A percentile compares a stretch with the other conserved stretches of the same genome.
Conservation (phyloP, 2,797 vertebrate species). For the Onychomys leucogaster region DNA sequence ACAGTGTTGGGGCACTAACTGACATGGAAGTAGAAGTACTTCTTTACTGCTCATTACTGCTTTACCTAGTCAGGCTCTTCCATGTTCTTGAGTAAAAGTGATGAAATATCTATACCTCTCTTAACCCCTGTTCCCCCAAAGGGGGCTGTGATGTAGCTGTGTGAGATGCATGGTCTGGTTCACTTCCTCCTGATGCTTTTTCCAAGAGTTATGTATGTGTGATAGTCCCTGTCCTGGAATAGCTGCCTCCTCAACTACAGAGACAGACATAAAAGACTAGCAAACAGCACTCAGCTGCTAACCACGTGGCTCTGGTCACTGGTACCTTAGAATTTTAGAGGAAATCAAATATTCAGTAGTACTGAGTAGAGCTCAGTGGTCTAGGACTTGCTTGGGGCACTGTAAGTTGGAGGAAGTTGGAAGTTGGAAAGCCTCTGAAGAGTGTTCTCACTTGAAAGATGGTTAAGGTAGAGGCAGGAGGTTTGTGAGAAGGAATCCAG, state of each 20-base stretch:
- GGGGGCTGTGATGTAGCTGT: background rate
- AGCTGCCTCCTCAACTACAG: background rate
- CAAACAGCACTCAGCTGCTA: constrained; percentile 7
- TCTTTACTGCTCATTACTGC: background rate
- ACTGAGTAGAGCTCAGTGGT: background rate
- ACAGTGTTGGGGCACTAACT: background rate
- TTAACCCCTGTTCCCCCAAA: background rate
- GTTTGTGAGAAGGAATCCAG: constrained; percentile 40
- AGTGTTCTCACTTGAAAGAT: background rate
- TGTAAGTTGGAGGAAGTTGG: background rate
- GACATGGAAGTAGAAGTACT: background rate
- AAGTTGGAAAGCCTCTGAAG: background rate
- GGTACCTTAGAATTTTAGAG: constrained; percentile 44
- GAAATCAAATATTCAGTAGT: constrained; percentile 31
- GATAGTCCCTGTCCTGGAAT: background rate
- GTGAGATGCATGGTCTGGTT: background rate
- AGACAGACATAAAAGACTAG: constrained; percentile 41
- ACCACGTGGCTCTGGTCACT: background rate
- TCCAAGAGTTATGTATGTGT: background rate
- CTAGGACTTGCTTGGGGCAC: background rate
- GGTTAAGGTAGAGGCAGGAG: background rate
- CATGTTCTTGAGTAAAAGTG: constrained; percentile 14
- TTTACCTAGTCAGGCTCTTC: background rate
- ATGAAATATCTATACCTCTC: constrained; percentile 41
- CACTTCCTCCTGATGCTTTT: background rate